These are phyloP conservation scores for Phoxinus dragarum DNA, from an alignment of 2,797 vertebrate species.

Conservation along the genomic window DNA sequence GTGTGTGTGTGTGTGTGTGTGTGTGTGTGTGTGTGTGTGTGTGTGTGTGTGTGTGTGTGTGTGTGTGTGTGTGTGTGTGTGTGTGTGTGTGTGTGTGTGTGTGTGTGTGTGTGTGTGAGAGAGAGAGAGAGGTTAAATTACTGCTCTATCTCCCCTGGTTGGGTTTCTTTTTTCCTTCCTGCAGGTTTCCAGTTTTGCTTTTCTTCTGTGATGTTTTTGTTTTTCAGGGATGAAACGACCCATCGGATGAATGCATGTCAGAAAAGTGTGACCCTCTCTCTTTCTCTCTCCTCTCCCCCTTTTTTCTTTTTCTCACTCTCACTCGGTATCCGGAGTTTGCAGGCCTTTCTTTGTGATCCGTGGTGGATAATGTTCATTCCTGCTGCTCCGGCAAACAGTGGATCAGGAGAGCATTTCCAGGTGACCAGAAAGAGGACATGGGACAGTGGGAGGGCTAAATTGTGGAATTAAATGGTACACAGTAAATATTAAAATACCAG, in stretches of 20 bases:
- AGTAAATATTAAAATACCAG: not conserved
- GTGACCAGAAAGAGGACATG: constrained; percentile 38
- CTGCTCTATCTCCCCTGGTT: constrained; percentile 29
- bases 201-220: constrained; percentile 54
- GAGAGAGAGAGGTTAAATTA: constrained; percentile 26
- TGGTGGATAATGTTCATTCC: constrained; percentile 57
- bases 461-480: not conserved
- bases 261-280: constrained; percentile 51
- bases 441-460: not conserved
- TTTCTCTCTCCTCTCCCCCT: constrained; percentile 18
- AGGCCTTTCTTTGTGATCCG: constrained; percentile 54
- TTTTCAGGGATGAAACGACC: constrained; percentile 53
- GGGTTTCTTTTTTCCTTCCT: constrained; percentile 44
- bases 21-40: constrained; percentile 10
- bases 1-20: constrained; percentile 13
- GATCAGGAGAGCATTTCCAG: constrained; percentile 58
- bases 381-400: constrained; percentile 50
- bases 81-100: constrained; percentile 11
- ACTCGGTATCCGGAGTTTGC: constrained; percentile 50
- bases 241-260: constrained; percentile 58
- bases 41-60: constrained; percentile 2
- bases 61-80: constrained; percentile 9
- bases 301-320: constrained; percentile 42
- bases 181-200: constrained; percentile 48
- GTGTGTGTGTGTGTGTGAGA: too few species aligned